phyloP scores from a whole-genome alignment of 2,888 invertebrate genomes.

The Tipula lateralis region DNA sequence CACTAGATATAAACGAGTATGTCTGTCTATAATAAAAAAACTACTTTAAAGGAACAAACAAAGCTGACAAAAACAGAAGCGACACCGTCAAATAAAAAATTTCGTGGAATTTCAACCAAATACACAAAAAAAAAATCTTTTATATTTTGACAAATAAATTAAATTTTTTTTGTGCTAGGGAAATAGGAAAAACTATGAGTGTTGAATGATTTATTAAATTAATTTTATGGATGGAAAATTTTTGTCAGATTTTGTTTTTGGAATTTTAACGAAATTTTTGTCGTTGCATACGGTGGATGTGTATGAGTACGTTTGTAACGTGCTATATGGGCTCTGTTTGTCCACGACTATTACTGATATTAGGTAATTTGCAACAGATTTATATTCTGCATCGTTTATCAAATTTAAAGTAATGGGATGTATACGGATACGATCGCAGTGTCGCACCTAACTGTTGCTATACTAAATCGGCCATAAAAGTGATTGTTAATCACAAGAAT shows the following conservation, averaged over 20 bases:
- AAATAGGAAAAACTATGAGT: constrained; percentile 24
- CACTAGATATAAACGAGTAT: too few species aligned
- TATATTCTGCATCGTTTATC: background rate
- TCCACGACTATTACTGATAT: background rate
- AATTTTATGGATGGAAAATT: constrained; percentile 26
- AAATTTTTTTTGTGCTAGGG: background rate
- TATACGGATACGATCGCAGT: too few species aligned
- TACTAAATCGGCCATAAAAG: too few species aligned
- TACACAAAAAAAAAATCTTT: background rate
- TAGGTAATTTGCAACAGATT: background rate
- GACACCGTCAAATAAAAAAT: background rate
- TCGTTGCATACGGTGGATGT: background rate
- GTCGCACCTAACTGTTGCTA: too few species aligned
- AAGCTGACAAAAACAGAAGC: background rate
- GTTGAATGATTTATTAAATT: constrained; percentile 28
- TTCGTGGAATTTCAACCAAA: background rate
- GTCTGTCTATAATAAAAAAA: background rate
- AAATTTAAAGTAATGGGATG: background rate
- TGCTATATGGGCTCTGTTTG: background rate
- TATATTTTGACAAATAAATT: constrained; percentile 15
- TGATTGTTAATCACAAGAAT: too few species aligned
- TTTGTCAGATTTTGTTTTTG: background rate
- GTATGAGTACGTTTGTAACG: background rate
- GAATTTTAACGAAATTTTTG: background rate
- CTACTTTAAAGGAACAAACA: background rate